Evolutionary conservation across 2,797 vertebrate genomes (phyloP).

Genomic region (Sparidentex hasta): DNA sequence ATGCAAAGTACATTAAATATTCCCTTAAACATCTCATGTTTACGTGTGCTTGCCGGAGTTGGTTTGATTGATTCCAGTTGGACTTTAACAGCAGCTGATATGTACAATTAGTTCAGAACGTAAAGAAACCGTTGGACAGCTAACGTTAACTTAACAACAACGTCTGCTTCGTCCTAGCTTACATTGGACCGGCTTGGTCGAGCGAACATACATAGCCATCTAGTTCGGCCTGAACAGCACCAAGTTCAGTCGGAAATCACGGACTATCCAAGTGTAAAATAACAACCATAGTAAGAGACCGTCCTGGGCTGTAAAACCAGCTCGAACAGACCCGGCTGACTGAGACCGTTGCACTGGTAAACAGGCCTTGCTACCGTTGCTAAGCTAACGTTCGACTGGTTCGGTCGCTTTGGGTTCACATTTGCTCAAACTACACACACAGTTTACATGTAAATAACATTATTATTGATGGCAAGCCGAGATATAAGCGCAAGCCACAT

Average conservation of each 20-base stretch:
- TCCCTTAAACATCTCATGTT: neutral
- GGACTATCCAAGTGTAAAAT: neutral
- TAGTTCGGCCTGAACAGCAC: neutral
- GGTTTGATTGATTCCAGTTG: neutral
- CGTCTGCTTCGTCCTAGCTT: neutral
- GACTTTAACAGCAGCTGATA: neutral
- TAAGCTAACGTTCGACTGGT: conserved; percentile 55
- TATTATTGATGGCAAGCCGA: fast-evolving
- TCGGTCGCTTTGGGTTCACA: neutral
- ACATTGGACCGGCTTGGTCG: neutral
- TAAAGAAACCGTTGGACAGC: neutral
- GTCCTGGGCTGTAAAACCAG: neutral
- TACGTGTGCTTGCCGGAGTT: neutral
- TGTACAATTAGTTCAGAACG: neutral
- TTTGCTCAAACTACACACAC: neutral
- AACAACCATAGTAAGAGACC: fast-evolving
- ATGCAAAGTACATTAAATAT: too few species aligned
- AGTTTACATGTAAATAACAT: neutral
- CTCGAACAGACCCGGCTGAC: neutral
- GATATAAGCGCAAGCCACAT: fast-evolving
- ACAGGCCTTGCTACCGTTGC: conserved; percentile 62
- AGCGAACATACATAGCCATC: neutral
- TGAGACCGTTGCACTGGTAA: neutral
- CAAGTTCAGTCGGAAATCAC: neutral
- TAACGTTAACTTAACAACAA: neutral